Conservation (phyloP, 2,888 invertebrate species). For the Xylota segnis region DNA sequence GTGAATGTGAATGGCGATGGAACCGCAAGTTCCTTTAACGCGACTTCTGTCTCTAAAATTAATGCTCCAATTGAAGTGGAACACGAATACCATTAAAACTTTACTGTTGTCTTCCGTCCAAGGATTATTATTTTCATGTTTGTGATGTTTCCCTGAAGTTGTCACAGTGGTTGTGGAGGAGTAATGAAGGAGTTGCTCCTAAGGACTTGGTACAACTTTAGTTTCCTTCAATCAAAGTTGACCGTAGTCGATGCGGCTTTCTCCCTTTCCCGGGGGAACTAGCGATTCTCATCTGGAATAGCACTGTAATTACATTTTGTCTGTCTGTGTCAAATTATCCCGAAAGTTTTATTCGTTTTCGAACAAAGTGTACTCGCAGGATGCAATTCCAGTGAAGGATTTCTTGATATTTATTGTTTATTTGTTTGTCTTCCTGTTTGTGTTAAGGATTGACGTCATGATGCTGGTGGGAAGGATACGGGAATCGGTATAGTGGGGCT, state of each 20-base stretch:
- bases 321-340: background rate
- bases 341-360: background rate
- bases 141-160: background rate
- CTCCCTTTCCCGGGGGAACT: background rate
- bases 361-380: background rate
- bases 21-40: slow-evolving; percentile 30
- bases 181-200: background rate
- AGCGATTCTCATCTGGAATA: background rate
- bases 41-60: slow-evolving; percentile 33
- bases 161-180: background rate
- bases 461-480: background rate
- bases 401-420: background rate
- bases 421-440: background rate
- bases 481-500: too few relatives aligned
- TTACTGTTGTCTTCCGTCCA: slow-evolving; percentile 9
- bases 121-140: slow-evolving; percentile 8
- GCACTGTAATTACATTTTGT: background rate
- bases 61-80: slow-evolving; percentile 20
- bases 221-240: slow-evolving; percentile 7
- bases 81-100: slow-evolving; percentile 35
- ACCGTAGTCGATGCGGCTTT: background rate
- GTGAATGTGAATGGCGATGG: slow-evolving; percentile 50
- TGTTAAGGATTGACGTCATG: background rate
- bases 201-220: background rate
- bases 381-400: background rate